Conservation (phyloP, 1,140 invertebrate species). For the Brachystomella parvula region DNA sequence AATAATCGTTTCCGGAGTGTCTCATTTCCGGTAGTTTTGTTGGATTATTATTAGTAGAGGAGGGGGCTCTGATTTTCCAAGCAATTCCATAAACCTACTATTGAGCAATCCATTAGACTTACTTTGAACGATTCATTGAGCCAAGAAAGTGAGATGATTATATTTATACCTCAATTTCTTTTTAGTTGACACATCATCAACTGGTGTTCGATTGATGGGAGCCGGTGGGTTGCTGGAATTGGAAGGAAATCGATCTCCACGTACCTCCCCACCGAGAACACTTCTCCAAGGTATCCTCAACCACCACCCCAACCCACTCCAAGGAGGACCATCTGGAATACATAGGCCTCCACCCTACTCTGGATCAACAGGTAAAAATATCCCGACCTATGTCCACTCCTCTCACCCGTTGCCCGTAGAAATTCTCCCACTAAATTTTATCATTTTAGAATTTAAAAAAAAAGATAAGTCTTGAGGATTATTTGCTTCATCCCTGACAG, state of each 20-base stretch:
- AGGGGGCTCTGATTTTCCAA: neutral
- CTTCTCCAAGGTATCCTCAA: constrained; percentile 56
- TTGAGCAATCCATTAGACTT: neutral
- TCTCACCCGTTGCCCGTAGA: no score
- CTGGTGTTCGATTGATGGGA: constrained; percentile 33
- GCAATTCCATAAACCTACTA: neutral
- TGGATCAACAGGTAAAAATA: constrained; percentile 34
- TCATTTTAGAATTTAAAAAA: no score
- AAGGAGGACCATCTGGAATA: constrained; percentile 34
- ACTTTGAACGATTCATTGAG: neutral
- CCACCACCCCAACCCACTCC: constrained; percentile 45
- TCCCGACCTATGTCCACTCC: no score
- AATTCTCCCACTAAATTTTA: no score
- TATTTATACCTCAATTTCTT: constrained; percentile 26
- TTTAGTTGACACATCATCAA: constrained; percentile 32
- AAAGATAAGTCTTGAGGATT: no score
- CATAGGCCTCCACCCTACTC: constrained; percentile 35
- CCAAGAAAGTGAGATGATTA: neutral
- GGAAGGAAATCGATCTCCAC: constrained; percentile 35
- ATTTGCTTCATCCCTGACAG: no score
- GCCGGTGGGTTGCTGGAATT: constrained; percentile 35
- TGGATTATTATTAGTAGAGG: neutral
- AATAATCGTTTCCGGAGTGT: constrained; percentile 2
- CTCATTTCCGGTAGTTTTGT: constrained; percentile 3
- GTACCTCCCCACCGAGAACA: constrained; percentile 39